A percentile compares a stretch with the other conserved stretches of the same genome.
Conservation (phyloP, 2,113 vertebrate genomes). For the Ciconia maguari region DNA sequence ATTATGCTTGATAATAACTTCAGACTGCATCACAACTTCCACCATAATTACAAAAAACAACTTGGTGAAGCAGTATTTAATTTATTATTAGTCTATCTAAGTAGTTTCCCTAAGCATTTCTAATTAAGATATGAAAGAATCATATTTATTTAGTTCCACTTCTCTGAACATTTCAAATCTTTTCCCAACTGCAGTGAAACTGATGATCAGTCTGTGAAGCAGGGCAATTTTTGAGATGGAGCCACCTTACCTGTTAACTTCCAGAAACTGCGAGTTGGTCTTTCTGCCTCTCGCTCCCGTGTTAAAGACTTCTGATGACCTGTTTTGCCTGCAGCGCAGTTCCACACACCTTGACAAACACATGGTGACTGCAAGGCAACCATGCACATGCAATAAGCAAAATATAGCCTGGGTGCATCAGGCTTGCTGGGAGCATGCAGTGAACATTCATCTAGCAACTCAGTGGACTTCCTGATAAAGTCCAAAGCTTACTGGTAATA, state of each 20-base stretch:
- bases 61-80: background rate
- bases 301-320: background rate
- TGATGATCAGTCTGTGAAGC: background rate
- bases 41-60: background rate
- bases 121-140: background rate
- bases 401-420: background rate
- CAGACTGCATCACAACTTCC: background rate
- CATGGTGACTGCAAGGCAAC: background rate
- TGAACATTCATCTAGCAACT: background rate
- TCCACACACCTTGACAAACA: background rate
- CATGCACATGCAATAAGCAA: fast-evolving
- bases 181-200: background rate
- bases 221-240: background rate
- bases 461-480: background rate
- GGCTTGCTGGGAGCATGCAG: fast-evolving
- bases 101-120: background rate
- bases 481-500: background rate
- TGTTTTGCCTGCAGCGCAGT: background rate
- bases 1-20: conserved; percentile 5
- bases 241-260: background rate
- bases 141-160: background rate
- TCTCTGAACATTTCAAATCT: background rate
- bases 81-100: background rate
- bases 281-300: background rate
- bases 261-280: fast-evolving